Evolutionary conservation across 2,888 invertebrate genomes (phyloP), one percentile per base, ranked within the genome.

Genomic region (Hydraecia micacea): DNA sequence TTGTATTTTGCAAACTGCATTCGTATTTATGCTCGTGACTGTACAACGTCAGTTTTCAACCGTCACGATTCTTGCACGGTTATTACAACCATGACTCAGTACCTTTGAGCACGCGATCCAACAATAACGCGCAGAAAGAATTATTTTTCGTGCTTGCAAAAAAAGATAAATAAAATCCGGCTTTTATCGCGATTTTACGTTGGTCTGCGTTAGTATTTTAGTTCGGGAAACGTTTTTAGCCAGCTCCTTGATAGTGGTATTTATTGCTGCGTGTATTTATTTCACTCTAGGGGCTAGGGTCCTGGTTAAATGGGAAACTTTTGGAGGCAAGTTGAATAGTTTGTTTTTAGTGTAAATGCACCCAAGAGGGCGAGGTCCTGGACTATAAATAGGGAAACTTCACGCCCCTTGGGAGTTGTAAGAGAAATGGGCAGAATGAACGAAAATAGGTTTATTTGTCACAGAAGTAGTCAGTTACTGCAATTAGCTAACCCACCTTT

Each of bases 51-150:
- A 60, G 66, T 81, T 85, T 85, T 78, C 75, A 79, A 84, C 81
- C 86, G 87, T 82, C 79, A 84, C 82, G 87, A 83, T 83, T 89
- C 84, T 86, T 77, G 77, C 81, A 87, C 84, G 87, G 88, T 89
- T 89, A 89, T 91, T 90, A 91, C 73, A 62, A 84, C 85, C 87
- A 80, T 90, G 91, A 90, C 88, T 87, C 88, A 88, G 85, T 88
- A 80, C 79, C 74, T 72, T 76, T 39, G 73, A 76, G 75, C 93
- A 93, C 93, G 93, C 93, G 90, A 93, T 90, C 75, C 75, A 21
- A 87, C 88, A 86, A 91, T 93, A 92, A 89, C 84, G 71, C 77
- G 71, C 76, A 79, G 76, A 83, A 80, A 84, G 72, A 80, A 86
- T 74, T 67, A 80, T 86, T 77, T 88, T 87, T 85, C 81, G 73